These are phyloP conservation scores for Patiria miniata DNA, from an alignment of 35 echinoderm and acorn worm genomes.

Conservation along the genomic window DNA sequence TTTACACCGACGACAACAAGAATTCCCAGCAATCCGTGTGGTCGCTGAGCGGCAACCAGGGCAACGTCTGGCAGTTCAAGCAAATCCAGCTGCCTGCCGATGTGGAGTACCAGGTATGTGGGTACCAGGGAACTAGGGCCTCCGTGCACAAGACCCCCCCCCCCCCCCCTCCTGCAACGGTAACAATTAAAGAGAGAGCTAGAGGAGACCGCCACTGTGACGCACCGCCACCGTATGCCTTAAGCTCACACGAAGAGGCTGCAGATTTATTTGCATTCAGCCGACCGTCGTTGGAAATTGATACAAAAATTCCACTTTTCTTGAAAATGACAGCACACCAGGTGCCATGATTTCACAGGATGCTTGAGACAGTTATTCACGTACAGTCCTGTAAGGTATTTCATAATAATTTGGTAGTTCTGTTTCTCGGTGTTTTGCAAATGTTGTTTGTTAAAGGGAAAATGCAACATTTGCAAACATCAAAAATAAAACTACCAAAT, in stretches of 20 bases:
- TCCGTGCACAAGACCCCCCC: not conserved
- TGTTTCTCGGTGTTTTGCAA: too few species aligned
- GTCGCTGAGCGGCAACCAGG: conserved; percentile 54
- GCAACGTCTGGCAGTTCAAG: conserved; percentile 64
- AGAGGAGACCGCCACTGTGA: not conserved
- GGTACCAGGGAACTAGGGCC: too few species aligned
- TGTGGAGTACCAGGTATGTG: conserved; percentile 72
- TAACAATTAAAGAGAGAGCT: not conserved
- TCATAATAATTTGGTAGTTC: too few species aligned
- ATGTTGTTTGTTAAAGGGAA: too few species aligned
- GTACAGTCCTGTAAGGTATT: too few species aligned
- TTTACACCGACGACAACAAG: conserved; percentile 37
- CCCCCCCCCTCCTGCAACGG: not conserved
- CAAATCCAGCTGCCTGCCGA: conserved; percentile 33
- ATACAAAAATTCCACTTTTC: too few species aligned
- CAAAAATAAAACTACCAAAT: too few species aligned
- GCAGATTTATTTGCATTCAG: not conserved
- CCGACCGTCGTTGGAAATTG: too few species aligned
- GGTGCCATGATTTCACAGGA: too few species aligned
- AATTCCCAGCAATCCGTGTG: conserved; percentile 41
- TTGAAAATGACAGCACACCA: too few species aligned
- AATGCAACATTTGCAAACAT: too few species aligned
- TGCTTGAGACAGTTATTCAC: too few species aligned
- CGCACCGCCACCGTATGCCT: not conserved
- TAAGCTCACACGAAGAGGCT: not conserved